Evolutionary conservation across 2,888 invertebrate genomes (phyloP).

Genomic region (Polyploca ridens): DNA sequence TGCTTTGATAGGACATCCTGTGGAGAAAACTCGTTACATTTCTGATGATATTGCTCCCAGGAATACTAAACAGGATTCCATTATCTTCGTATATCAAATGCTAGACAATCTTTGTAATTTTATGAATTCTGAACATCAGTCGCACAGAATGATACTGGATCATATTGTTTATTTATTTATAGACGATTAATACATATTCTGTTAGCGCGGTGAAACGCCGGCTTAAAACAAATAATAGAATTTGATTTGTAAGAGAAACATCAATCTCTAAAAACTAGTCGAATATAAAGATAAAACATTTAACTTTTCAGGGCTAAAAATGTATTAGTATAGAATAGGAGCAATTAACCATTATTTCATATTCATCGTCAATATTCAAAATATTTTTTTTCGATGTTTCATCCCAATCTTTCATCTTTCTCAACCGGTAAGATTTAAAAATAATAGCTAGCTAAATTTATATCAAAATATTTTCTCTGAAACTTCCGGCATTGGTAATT

Average conservation of each 20-base stretch:
- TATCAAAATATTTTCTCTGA: not conserved
- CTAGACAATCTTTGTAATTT: not conserved
- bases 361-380: no score
- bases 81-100: not conserved
- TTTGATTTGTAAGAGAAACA: no score
- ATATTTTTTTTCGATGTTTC: not conserved
- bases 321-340: no score
- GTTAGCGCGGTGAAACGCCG: no score
- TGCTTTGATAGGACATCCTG: not conserved
- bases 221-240: no score
- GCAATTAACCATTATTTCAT: no score
- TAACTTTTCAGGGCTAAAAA: no score
- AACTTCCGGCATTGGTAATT: not conserved
- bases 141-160: no score
- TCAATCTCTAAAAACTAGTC: no score
- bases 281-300: no score
- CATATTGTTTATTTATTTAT: no score
- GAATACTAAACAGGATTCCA: not conserved
- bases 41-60: not conserved
- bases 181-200: no score
- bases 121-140: not conserved
- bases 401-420: not conserved
- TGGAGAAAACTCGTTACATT: constrained; percentile 1
- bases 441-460: not conserved
- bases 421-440: not conserved